Evolutionary conservation across 2,797 vertebrate species (phyloP).

Genomic region (Peromyscus nudipes): DNA sequence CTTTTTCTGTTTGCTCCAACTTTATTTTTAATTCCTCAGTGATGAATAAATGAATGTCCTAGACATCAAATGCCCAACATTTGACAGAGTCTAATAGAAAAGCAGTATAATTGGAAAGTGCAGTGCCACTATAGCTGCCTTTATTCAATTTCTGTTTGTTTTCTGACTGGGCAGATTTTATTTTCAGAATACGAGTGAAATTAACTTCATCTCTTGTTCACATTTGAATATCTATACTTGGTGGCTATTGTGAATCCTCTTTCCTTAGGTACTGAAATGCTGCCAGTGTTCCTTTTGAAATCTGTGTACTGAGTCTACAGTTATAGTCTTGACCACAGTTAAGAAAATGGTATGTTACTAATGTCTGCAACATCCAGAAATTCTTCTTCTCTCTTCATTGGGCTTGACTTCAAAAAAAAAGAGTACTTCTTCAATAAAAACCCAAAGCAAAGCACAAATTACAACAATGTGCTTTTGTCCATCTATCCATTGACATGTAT

Average conservation of each 20-base stretch:
- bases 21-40: conserved; percentile 49
- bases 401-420: neutral
- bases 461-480: neutral
- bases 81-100: neutral
- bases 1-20: neutral
- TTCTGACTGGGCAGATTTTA: neutral
- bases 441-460: neutral
- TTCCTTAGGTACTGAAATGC: neutral
- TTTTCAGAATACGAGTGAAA: conserved; percentile 24
- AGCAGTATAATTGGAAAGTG: neutral
- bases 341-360: neutral
- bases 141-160: neutral
- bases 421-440: conserved; percentile 19
- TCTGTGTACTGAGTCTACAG: neutral
- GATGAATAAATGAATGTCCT: neutral
- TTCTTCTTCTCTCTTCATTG: neutral
- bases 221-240: neutral
- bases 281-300: neutral
- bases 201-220: conserved; percentile 23
- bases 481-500: neutral
- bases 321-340: neutral
- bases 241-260: neutral
- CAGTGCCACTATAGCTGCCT: neutral
- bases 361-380: neutral
- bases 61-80: neutral